Conservation (phyloP, 2,888 invertebrate genomes). For the Magallana nippona region DNA sequence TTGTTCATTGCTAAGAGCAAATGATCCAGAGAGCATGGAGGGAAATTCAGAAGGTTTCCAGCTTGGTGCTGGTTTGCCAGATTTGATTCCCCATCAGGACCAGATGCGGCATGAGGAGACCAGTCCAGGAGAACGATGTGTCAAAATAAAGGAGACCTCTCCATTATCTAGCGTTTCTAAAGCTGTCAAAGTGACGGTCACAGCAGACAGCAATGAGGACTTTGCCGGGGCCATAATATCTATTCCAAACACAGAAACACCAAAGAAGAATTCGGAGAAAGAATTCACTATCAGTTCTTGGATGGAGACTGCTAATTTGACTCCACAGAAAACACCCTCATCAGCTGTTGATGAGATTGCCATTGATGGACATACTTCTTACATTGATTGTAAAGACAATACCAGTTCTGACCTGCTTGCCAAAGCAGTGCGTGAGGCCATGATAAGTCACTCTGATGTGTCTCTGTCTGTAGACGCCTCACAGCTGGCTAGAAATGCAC, state of each 20-base stretch:
- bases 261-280: background rate
- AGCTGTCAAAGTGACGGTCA: slow-evolving; percentile 23
- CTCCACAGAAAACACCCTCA: slow-evolving; percentile 33
- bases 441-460: slow-evolving; percentile 49
- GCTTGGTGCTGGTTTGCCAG: slow-evolving; percentile 11
- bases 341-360: background rate
- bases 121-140: background rate
- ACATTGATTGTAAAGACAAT: slow-evolving; percentile 16
- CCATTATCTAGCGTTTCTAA: background rate
- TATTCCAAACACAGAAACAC: background rate
- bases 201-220: slow-evolving; percentile 22
- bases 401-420: slow-evolving; percentile 53
- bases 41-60: background rate
- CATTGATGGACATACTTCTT: slow-evolving; percentile 28
- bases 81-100: slow-evolving; percentile 30
- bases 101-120: background rate
- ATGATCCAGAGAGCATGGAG: background rate
- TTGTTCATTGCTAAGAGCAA: background rate
- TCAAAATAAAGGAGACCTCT: background rate
- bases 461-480: slow-evolving; percentile 26
- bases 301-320: slow-evolving; percentile 36
- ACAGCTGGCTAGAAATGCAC: background rate
- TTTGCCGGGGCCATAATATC: background rate
- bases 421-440: slow-evolving; percentile 49
- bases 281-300: background rate